A percentile compares a stretch with the other conserved stretches of the same genome.
Conservation (phyloP, 2,888 invertebrate species). For the Sesia bembeciformis region DNA sequence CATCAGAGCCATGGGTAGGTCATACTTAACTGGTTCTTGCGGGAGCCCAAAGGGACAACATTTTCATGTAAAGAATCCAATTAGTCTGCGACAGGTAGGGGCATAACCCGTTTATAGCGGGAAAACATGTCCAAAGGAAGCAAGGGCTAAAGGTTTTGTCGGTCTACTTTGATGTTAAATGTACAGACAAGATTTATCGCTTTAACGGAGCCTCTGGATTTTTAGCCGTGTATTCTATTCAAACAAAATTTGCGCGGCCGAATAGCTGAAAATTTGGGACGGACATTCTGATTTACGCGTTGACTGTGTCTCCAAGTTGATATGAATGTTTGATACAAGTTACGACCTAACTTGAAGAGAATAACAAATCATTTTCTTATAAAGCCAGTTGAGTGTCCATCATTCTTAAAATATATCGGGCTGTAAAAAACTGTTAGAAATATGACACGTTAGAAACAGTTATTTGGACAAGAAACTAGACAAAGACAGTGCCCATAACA, state of each 20-base stretch:
- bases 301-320: not conserved
- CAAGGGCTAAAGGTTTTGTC: slow-evolving; percentile 13
- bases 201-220: not conserved
- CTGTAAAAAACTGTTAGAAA: no score
- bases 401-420: no score
- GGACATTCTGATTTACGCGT: not conserved
- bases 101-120: slow-evolving; percentile 26
- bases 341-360: no score
- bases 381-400: no score
- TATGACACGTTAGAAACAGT: no score
- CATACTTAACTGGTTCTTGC: slow-evolving; percentile 22
- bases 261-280: not conserved
- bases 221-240: not conserved
- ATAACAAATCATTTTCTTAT: no score
- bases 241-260: not conserved
- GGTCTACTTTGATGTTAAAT: slow-evolving; percentile 18
- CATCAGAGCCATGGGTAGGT: slow-evolving; percentile 16
- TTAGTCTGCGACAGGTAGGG: slow-evolving; percentile 49
- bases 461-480: no score
- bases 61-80: slow-evolving; percentile 60
- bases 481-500: no score
- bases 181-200: slow-evolving; percentile 3
- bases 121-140: slow-evolving; percentile 30
- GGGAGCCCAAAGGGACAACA: slow-evolving; percentile 34
- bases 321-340: no score